Conservation (phyloP, 2,113 vertebrate genomes). For the Hiodon tergisus region DNA sequence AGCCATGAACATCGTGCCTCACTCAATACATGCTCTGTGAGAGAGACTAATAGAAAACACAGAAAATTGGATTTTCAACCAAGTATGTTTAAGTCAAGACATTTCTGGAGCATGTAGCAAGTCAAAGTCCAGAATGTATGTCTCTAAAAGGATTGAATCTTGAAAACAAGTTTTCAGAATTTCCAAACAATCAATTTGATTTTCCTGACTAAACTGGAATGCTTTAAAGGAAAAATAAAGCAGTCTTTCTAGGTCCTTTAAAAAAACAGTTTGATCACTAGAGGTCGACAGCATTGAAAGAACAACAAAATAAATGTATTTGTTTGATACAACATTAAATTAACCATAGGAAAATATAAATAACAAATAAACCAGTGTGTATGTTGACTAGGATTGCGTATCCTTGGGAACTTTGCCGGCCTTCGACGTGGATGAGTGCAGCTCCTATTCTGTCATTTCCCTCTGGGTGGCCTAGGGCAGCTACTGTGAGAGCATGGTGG, state of each 20-base stretch:
- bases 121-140: background rate
- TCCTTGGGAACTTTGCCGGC: too few relatives aligned
- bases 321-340: too few relatives aligned
- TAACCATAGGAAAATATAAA: too few relatives aligned
- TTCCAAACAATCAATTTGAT: background rate
- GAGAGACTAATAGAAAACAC: slow-evolving; percentile 4
- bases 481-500: background rate
- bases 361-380: too few relatives aligned
- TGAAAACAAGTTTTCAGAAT: background rate
- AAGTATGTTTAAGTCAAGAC: slow-evolving; percentile 3
- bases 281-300: too few relatives aligned
- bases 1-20: slow-evolving; percentile 37
- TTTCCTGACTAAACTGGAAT: background rate
- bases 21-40: slow-evolving; percentile 2
- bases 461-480: too few relatives aligned
- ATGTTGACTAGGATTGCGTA: too few relatives aligned
- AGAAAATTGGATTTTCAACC: background rate
- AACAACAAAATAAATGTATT: too few relatives aligned
- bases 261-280: too few relatives aligned
- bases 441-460: too few relatives aligned
- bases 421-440: too few relatives aligned
- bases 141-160: background rate
- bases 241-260: background rate
- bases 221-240: background rate
- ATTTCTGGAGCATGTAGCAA: slow-evolving; percentile 4